phyloP scores from a whole-genome alignment of 2,113 vertebrate genomes.

The Anguilla rostrata region DNA sequence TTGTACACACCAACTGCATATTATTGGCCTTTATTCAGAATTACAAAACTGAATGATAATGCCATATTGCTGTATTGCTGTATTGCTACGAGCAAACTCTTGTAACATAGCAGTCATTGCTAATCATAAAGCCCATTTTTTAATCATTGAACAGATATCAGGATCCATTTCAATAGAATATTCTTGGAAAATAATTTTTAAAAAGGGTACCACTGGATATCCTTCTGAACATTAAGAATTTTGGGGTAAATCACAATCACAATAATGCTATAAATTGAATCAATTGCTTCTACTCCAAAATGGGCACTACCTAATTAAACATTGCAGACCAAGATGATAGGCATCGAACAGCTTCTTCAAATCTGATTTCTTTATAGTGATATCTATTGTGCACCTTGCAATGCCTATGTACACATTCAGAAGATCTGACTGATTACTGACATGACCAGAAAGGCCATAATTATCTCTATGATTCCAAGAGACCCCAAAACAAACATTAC shows the following conservation, averaged over 20 bases:
- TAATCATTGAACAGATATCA: neutral
- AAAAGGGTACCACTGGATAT: neutral
- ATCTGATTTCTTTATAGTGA: neutral
- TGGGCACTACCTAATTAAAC: neutral
- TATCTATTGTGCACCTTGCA: neutral
- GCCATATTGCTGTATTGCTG: neutral
- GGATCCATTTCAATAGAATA: neutral
- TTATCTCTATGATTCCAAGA: neutral
- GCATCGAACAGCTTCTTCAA: neutral
- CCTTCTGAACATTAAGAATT: neutral
- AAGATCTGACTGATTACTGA: neutral
- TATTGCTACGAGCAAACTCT: too few species aligned
- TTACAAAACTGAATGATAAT: neutral
- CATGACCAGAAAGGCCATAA: neutral
- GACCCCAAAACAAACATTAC: neutral
- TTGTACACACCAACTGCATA: neutral
- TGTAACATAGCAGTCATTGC: neutral
- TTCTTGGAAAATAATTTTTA: neutral
- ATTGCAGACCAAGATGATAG: neutral
- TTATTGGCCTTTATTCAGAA: neutral
- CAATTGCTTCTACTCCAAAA: neutral
- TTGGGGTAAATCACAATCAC: neutral
- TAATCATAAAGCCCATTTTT: neutral
- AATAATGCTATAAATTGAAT: too few species aligned
- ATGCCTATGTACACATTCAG: neutral